phyloP scores from a whole-genome alignment of 2,888 invertebrate species.

The Drosophila algonquin region DNA sequence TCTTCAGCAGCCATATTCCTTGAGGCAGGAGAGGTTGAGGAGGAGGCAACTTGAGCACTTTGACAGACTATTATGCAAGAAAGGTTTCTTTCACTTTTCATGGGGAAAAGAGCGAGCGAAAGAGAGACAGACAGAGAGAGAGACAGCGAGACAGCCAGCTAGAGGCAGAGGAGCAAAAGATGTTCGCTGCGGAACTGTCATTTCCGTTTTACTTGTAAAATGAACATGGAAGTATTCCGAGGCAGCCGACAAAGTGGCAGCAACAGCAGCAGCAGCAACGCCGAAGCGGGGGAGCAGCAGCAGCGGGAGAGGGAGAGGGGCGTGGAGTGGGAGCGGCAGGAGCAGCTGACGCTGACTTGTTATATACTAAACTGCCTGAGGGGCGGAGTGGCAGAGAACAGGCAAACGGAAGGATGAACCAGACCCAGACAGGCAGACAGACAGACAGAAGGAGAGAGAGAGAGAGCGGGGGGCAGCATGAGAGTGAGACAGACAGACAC shows the following conservation, averaged over 20 bases:
- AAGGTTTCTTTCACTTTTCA: slow-evolving; percentile 82
- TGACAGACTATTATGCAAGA: slow-evolving; percentile 82
- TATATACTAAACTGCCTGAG: slow-evolving; percentile 70
- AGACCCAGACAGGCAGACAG: slow-evolving; percentile 45
- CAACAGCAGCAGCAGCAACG: slow-evolving; percentile 48
- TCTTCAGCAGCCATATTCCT: neutral
- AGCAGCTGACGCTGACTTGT: slow-evolving; percentile 78
- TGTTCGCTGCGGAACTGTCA: slow-evolving; percentile 81
- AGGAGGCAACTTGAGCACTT: slow-evolving; percentile 58
- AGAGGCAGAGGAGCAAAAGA: slow-evolving; percentile 56
- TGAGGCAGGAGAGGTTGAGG: slow-evolving; percentile 7
- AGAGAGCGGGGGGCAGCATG: slow-evolving; percentile 26
- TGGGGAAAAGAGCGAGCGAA: slow-evolving; percentile 29
- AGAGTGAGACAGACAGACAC: slow-evolving; percentile 33
- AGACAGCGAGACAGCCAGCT: slow-evolving; percentile 11
- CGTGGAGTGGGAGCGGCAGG: slow-evolving; percentile 41
- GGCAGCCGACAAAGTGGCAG: slow-evolving; percentile 74
- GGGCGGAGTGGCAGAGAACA: slow-evolving; percentile 38
- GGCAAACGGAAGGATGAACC: slow-evolving; percentile 70
- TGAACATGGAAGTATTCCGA: slow-evolving; percentile 79
- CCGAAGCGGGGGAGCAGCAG: slow-evolving; percentile 19
- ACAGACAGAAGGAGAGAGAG: slow-evolving; percentile 15
- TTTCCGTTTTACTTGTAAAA: slow-evolving; percentile 82
- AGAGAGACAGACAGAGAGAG: neutral
- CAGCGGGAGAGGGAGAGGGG: slow-evolving; percentile 30